These are phyloP conservation scores for Pangasius macronema DNA, from an alignment of 2,797 vertebrate species.

Conservation along the genomic window DNA sequence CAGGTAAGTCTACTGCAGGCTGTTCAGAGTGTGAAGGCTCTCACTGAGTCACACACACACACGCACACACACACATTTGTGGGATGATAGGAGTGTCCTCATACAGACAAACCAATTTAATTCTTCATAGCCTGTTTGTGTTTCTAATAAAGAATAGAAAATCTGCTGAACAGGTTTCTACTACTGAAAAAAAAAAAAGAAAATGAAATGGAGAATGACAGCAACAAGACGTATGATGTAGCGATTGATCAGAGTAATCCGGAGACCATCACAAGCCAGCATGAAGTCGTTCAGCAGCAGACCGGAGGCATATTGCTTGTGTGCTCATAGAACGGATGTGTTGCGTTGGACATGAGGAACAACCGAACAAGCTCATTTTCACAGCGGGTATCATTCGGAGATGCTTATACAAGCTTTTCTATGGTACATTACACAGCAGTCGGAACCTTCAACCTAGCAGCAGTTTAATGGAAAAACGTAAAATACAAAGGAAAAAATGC, in stretches of 20 bases:
- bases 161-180: constrained; percentile 12
- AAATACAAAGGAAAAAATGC: constrained; percentile 27
- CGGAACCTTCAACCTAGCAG: constrained; percentile 9
- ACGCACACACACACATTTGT: background rate
- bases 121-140: constrained; percentile 47
- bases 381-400: constrained; percentile 28
- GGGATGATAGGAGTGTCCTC: constrained; percentile 41
- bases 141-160: constrained; percentile 50
- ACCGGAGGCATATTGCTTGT: constrained; percentile 21
- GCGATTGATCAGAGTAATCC: constrained; percentile 53
- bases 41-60: background rate
- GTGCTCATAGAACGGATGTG: background rate
- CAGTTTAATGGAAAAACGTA: constrained; percentile 41
- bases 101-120: constrained; percentile 52
- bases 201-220: constrained; percentile 31
- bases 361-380: constrained; percentile 38
- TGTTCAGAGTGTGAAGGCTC: background rate
- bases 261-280: constrained; percentile 24
- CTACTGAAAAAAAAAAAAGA: constrained; percentile 27
- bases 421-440: constrained; percentile 35
- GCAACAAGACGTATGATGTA: background rate
- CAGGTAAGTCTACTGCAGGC: constrained; percentile 16
- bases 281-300: constrained; percentile 28
- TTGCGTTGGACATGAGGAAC: constrained; percentile 7
- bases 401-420: constrained; percentile 31